Percentiles rank a stretch among this genome's conserved stretches.
phyloP scores from a whole-genome alignment of 2,797 vertebrate species.

The Trichosurus vulpecula region DNA sequence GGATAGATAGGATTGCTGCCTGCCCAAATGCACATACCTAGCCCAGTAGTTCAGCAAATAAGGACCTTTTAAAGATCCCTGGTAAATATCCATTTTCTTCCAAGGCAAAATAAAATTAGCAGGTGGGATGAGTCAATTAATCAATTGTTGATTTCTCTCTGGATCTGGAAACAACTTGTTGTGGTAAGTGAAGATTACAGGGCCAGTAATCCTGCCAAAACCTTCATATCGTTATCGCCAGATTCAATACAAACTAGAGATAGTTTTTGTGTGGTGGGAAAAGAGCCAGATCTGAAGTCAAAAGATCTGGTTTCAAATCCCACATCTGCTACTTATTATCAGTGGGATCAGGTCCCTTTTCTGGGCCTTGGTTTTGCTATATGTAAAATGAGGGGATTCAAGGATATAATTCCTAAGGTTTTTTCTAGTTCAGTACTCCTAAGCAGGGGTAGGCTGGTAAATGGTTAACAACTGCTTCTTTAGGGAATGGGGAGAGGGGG shows the following conservation, averaged over 20 bases:
- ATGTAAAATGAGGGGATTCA: not conserved
- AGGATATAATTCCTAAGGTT: not conserved
- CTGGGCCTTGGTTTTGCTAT: not conserved
- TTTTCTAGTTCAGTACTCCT: not conserved
- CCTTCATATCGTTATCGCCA: not conserved
- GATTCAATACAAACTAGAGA: not conserved
- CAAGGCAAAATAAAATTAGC: slow-evolving; percentile 73
- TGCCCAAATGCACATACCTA: fast-evolving
- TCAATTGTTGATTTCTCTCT: slow-evolving; percentile 74
- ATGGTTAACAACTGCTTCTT: too few species aligned
- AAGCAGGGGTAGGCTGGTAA: not conserved
- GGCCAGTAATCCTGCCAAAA: slow-evolving; percentile 1
- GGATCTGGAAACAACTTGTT: slow-evolving; percentile 32
- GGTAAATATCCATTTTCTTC: slow-evolving; percentile 77
- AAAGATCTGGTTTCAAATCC: not conserved
- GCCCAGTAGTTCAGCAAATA: not conserved
- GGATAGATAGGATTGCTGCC: not conserved
- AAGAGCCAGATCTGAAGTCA: not conserved
- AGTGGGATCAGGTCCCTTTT: not conserved
- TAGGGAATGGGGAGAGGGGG: too few species aligned
- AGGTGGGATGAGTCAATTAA: slow-evolving; percentile 80
- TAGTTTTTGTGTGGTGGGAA: not conserved
- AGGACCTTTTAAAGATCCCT: slow-evolving; percentile 68
- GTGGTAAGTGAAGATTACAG: not conserved
- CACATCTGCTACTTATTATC: not conserved